These are phyloP conservation scores for Microtus oregoni DNA, from an alignment of 2,113 vertebrate species.

Conservation along the genomic window DNA sequence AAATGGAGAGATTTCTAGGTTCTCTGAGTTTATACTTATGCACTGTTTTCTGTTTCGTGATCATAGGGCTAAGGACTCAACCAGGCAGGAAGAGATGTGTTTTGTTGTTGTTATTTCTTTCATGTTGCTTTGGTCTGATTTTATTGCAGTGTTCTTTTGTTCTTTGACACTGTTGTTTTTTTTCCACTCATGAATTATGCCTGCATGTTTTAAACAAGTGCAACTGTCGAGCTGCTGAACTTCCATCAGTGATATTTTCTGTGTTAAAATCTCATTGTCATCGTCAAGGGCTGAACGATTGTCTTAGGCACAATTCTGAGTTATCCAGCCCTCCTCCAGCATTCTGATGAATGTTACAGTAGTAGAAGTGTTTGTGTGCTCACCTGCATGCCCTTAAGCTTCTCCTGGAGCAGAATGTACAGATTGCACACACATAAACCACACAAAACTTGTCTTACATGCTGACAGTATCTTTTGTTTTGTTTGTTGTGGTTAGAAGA, in stretches of 20 bases:
- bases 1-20: background rate
- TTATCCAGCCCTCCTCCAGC: background rate
- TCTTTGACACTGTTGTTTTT: background rate
- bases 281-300: background rate
- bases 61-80: background rate
- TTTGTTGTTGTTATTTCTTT: background rate
- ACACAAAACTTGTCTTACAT: background rate
- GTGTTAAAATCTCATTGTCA: constrained; percentile 24
- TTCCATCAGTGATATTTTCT: background rate
- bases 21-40: background rate
- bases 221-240: background rate
- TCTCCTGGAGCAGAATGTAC: background rate
- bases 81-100: background rate
- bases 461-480: constrained; percentile 11
- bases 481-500: background rate
- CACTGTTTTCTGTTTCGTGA: background rate
- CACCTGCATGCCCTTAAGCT: background rate
- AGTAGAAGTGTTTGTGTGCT: background rate
- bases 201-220: background rate
- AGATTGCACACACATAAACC: background rate
- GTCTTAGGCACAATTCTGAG: background rate
- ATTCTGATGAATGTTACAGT: background rate
- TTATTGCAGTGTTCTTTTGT: background rate
- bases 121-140: background rate
- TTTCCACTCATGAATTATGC: background rate